Conservation (phyloP, 2,113 vertebrate species). For the Salvelinus sp. region DNA sequence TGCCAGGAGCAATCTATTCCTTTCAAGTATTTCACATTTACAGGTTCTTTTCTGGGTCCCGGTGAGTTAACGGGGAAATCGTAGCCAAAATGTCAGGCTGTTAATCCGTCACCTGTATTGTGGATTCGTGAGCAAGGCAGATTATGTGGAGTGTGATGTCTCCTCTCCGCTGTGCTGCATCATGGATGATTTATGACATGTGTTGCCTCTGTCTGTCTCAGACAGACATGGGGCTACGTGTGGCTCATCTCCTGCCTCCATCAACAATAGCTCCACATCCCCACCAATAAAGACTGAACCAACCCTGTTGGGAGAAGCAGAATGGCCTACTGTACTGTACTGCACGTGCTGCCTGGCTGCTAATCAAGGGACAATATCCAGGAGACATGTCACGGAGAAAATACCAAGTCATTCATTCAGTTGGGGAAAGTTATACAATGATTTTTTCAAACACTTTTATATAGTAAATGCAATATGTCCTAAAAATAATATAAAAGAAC, state of each 20-base stretch:
- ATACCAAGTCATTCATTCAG: not conserved
- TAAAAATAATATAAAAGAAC: not conserved
- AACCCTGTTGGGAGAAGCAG: not conserved
- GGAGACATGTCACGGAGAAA: not conserved
- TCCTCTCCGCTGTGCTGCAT: constrained; percentile 55
- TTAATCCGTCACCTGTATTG: constrained; percentile 65
- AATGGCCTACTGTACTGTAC: not conserved
- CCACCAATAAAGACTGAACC: constrained; percentile 4
- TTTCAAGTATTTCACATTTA: constrained; percentile 58
- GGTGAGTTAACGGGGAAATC: constrained; percentile 59
- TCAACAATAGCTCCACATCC: constrained; percentile 28
- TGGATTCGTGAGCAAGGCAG: constrained; percentile 55
- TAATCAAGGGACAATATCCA: constrained; percentile 3
- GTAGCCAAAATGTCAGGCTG: constrained; percentile 44
- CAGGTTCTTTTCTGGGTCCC: constrained; percentile 48
- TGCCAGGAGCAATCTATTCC: constrained; percentile 57
- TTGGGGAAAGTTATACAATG: not conserved
- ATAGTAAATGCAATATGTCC: not conserved
- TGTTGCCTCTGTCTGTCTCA: constrained; percentile 36
- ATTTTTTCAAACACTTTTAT: not conserved
- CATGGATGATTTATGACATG: constrained; percentile 72
- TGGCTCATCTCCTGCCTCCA: constrained; percentile 12
- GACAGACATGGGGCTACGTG: not conserved
- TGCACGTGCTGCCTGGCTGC: not conserved
- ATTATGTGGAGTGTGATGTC: constrained; percentile 49